Base-by-base conservation (phyloP, 2,888 invertebrate genomes). In the Dasypolia templi region DNA sequence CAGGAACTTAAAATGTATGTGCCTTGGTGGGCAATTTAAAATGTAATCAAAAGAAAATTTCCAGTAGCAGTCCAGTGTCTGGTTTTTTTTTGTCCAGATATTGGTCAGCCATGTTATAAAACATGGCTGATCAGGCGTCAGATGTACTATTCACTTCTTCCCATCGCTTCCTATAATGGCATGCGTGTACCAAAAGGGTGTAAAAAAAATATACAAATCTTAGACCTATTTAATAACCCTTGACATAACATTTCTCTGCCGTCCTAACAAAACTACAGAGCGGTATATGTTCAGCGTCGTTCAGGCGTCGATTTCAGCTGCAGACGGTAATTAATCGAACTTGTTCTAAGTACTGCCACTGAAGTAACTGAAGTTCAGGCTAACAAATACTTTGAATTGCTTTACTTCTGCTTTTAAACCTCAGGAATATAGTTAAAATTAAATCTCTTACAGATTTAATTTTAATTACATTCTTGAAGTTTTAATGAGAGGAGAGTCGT, bases 261-360 rank as follows among this genome's bases (percentile, higher is more conserved):
- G 19, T 62, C 7, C 42, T 63, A 29, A 63, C 26, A 59, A 35
- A 66, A 71, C 59, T 83, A n/a, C 12, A 3, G 79, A 55, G 55
- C 14, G 35, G 19, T 32, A 61, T 65, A 35, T 44, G 56, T 61
- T 29, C 64, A 49, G 55, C 32, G 26, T 11, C 39, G 42, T 0
- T 51, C 32, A 67, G 66, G 76, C 81, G 81, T 81, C 75, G 67
- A 80, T 84, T 64, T 61, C 74, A 61, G 32, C 51, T 59, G 66
- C 63, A 81, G 53, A 64, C 63, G 61, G 74, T 84, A 84, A 84
- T 86, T 84, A 84, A 84, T 86, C 63, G 78, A 86, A 84, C 69
- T 84, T 74, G 64, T 62, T 66, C 53, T 67, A 73, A 74, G 82
- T 64, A 39, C 74, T 72, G 84, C 81, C 44, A 53, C 71, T 65